A percentile compares a stretch with the other conserved stretches of the same genome.
phyloP scores from a whole-genome alignment of 2,113 vertebrate genomes.

The Etheostoma spectabile region DNA sequence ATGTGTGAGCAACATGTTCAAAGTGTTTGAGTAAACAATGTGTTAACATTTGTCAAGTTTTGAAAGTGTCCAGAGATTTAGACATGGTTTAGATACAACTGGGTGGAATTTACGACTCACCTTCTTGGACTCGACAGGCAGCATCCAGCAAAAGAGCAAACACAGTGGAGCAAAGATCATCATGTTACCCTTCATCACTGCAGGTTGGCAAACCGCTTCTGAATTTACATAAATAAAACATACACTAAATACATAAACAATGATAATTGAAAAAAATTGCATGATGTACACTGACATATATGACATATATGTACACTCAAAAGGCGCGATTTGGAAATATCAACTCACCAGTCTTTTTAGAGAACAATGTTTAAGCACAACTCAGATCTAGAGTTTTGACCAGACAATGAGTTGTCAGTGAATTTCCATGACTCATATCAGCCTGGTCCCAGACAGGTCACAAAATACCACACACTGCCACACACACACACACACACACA shows the following conservation, averaged over 20 bases:
- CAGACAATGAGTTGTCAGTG: neutral
- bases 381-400: neutral
- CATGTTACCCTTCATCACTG: slow-evolving; percentile 11
- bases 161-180: neutral
- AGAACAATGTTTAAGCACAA: neutral
- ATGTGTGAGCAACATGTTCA: neutral
- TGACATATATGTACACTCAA: neutral
- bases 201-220: neutral
- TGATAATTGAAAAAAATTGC: too few species aligned
- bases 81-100: neutral
- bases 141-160: slow-evolving; percentile 18
- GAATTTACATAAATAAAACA: neutral
- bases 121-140: neutral
- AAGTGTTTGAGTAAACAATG: too few species aligned
- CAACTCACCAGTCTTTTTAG: neutral
- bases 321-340: too few species aligned
- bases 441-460: neutral
- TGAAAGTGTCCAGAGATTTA: neutral
- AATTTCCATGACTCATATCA: neutral
- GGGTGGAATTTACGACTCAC: neutral
- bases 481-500: neutral
- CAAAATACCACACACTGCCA: too few species aligned
- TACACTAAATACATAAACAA: neutral
- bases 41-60: neutral
- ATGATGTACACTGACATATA: too few species aligned